Evolutionary conservation across 2,113 vertebrate species (phyloP).

Genomic region (Dipodomys stephensi): DNA sequence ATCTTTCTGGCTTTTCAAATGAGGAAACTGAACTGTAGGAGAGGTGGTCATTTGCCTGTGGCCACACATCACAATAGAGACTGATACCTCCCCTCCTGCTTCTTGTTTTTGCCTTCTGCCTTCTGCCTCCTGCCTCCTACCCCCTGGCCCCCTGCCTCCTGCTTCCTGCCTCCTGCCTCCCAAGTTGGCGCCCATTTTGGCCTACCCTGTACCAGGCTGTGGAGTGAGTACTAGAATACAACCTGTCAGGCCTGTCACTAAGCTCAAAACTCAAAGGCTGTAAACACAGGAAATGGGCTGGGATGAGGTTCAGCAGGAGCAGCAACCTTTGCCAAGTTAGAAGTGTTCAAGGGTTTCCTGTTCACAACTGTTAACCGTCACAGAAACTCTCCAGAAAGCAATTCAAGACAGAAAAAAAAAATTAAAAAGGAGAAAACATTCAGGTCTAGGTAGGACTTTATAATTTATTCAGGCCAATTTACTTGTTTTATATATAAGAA

Average conservation of each 20-base stretch:
- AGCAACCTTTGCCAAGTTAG: slow-evolving; percentile 77
- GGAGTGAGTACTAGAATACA: slow-evolving; percentile 28
- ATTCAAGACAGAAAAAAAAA: not conserved
- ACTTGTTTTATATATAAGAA: slow-evolving; percentile 55
- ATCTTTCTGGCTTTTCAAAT: slow-evolving; percentile 43
- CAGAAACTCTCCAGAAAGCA: slow-evolving; percentile 65
- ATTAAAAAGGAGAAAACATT: slow-evolving; percentile 40
- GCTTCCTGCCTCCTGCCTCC: not conserved
- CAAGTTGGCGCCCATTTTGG: slow-evolving; percentile 1
- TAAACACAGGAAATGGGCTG: slow-evolving; percentile 80
- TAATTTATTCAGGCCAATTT: slow-evolving; percentile 30
- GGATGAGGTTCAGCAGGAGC: slow-evolving; percentile 68
- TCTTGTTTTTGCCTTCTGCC: not conserved
- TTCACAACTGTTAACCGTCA: slow-evolving; percentile 70
- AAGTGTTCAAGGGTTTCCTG: slow-evolving; percentile 80
- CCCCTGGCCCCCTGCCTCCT: no score
- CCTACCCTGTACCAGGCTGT: not conserved
- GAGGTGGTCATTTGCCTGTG: not conserved
- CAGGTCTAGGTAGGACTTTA: slow-evolving; percentile 19
- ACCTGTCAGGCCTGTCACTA: slow-evolving; percentile 72
- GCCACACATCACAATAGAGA: not conserved
- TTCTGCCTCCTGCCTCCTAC: not conserved
- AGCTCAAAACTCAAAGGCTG: slow-evolving; percentile 69
- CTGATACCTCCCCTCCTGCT: not conserved
- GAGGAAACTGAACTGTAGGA: not conserved